Evolutionary conservation across 1,140 invertebrate genomes (phyloP).

Genomic region (Epicauta chinensis): DNA sequence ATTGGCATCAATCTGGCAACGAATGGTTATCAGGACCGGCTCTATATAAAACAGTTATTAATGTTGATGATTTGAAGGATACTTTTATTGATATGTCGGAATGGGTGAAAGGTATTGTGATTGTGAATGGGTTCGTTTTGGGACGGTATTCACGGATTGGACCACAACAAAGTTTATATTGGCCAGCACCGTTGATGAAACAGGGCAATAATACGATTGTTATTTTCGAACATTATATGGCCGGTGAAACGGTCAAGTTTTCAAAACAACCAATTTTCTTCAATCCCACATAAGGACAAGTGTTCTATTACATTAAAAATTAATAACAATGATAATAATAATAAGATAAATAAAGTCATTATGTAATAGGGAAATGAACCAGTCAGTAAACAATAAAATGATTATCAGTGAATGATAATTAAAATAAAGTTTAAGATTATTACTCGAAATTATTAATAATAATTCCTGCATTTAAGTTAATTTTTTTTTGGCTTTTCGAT

Average conservation of each 20-base stretch:
- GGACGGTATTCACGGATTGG: conserved; percentile 51
- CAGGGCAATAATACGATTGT: conserved; percentile 44
- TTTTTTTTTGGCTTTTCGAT: no score
- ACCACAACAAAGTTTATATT: conserved; percentile 51
- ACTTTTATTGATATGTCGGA: conserved; percentile 38
- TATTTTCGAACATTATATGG: conserved; percentile 31
- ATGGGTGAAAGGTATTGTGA: conserved; percentile 51
- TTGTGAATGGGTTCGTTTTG: conserved; percentile 57
- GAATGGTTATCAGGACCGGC: conserved; percentile 25
- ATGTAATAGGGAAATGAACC: no score
- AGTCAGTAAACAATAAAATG: no score
- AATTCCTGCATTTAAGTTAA: no score
- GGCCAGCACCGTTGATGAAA: conserved; percentile 49
- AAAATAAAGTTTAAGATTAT: no score
- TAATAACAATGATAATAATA: no score
- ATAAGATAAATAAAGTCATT: no score
- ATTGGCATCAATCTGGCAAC: conserved; percentile 4
- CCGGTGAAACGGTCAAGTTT: conserved; percentile 17
- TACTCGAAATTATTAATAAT: no score
- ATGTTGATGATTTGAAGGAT: conserved; percentile 17
- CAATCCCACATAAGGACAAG: no score
- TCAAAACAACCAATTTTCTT: conserved; percentile 22
- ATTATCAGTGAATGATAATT: no score
- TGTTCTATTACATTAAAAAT: no score
- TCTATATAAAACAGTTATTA: conserved; percentile 27